A percentile compares a stretch with the other conserved stretches of the same genome.
These are phyloP conservation scores for Rambutsinella grinnellia DNA, from an alignment of 2,888 invertebrate genomes.

Conservation along the genomic window DNA sequence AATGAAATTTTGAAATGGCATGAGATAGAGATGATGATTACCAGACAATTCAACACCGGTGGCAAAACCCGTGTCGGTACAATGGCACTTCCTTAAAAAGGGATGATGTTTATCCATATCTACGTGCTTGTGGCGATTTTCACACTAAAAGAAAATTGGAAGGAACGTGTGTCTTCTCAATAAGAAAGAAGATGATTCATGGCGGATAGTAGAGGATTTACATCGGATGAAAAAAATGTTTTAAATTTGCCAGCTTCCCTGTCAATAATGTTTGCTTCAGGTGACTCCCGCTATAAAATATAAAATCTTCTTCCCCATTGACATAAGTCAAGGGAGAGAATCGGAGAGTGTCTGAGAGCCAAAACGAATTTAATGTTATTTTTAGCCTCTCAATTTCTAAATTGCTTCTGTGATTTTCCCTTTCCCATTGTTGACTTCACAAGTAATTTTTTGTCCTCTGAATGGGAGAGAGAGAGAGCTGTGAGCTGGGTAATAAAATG, in stretches of 20 bases:
- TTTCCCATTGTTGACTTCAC: not conserved
- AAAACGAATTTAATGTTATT: not conserved
- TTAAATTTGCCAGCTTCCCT: constrained; percentile 6
- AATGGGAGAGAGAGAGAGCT: no score
- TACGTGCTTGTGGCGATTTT: constrained; percentile 41
- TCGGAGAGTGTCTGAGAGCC: not conserved
- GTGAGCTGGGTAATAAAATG: constrained; percentile 40
- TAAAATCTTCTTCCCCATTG: constrained; percentile 15
- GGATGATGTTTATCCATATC: no score
- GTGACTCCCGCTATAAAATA: constrained; percentile 13
- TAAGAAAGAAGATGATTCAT: constrained; percentile 12
- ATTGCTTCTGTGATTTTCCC: not conserved
- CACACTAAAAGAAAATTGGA: constrained; percentile 16
- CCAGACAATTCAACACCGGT: constrained; percentile 32
- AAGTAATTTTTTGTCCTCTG: no score
- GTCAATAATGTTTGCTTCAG: constrained; percentile 19
- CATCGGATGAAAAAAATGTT: not conserved
- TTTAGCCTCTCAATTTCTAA: not conserved
- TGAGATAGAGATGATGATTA: not conserved
- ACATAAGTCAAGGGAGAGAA: constrained; percentile 27
- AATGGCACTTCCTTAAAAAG: constrained; percentile 5
- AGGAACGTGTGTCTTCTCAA: constrained; percentile 9
- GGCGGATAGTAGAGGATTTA: not conserved
- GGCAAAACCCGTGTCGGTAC: constrained; percentile 14
- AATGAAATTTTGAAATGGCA: not conserved